Base-by-base conservation (phyloP, 1,140 invertebrate species). In the Apis florea region DNA sequence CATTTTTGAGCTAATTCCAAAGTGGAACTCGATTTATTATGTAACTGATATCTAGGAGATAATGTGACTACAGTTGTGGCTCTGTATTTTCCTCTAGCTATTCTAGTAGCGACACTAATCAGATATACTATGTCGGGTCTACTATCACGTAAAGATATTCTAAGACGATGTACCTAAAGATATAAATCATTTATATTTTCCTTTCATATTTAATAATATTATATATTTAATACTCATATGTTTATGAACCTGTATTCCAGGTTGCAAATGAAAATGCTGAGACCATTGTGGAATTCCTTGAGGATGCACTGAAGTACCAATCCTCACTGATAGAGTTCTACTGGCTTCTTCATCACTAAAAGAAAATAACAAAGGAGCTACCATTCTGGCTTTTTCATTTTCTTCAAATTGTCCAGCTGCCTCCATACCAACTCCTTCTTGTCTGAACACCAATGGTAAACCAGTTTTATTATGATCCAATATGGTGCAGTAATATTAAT, bases 401-500 rank as follows among this genome's bases (percentile, higher is more conserved):
- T 99, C 98, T 73, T 96, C 96, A 92, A 97, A 98, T 94, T 99
- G 99, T 15, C 98, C 99, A 6, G 98, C 97, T 71, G 97, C 96
- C 89, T 98, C 97, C 5, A 93, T 89, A 10, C 94, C 94, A 17
- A 95, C 95, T 13, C 97, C 97, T 92, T 99, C 98, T 94, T 99
- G 98, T 89, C 96, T 95, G 91, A 99, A 98, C 31, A 99, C 96
- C n/a, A 99, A 92, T 1, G 98, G 98, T 59, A 99, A 94, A 0
- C 98, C 98, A 21, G 98, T 98, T 92, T 97, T 97, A 92, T 99
- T 49, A 99, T 96, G 84, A 99, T 96, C 98, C 99, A 99, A 93
- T 97, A 99, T 1, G 97, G 96, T 31, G 97, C 97, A 81, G 95
- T 97, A 21, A 99, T 95, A 66, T 95, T 96, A 73, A 99, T 95